These are phyloP conservation scores for Ectobius pallidus DNA, from an alignment of 2,888 invertebrate genomes.

Conservation along the genomic window DNA sequence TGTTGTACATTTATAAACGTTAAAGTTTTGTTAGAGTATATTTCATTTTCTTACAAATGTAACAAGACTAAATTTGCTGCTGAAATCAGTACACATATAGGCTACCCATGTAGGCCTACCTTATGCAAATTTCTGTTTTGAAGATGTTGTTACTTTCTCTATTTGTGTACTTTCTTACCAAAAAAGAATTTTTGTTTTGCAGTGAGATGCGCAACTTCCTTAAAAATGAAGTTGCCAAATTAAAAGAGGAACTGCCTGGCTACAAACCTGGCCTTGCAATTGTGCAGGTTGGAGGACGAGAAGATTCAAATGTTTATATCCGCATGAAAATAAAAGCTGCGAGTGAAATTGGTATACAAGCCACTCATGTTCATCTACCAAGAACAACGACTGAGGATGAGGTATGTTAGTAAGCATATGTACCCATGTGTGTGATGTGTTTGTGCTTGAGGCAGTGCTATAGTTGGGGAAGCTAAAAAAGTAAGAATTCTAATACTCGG, in stretches of 20 bases:
- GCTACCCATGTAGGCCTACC: neutral
- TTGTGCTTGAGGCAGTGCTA: no score
- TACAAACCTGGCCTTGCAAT: conserved; percentile 85
- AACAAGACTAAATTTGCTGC: no score
- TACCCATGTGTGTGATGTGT: no score
- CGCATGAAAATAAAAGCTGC: conserved; percentile 95
- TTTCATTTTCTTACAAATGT: no score
- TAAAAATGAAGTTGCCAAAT: conserved; percentile 65
- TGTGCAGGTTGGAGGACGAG: conserved; percentile 93
- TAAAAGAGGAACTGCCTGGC: conserved; percentile 62
- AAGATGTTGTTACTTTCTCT: neutral
- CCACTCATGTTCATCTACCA: conserved; percentile 80
- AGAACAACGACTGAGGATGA: conserved; percentile 80
- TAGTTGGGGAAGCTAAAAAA: no score
- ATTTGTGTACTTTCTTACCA: no score
- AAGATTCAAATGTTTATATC: conserved; percentile 98
- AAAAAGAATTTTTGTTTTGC: conserved; percentile 48
- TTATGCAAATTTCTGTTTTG: neutral
- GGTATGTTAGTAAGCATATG: conserved; percentile 60
- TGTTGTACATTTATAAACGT: no score
- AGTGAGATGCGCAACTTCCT: conserved; percentile 77
- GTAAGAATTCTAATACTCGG: no score
- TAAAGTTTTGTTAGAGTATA: no score
- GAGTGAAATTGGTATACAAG: conserved; percentile 84
- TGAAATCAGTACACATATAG: no score